phyloP scores from a whole-genome alignment of 2,888 invertebrate species.

The Meiosimyza platycephala region DNA sequence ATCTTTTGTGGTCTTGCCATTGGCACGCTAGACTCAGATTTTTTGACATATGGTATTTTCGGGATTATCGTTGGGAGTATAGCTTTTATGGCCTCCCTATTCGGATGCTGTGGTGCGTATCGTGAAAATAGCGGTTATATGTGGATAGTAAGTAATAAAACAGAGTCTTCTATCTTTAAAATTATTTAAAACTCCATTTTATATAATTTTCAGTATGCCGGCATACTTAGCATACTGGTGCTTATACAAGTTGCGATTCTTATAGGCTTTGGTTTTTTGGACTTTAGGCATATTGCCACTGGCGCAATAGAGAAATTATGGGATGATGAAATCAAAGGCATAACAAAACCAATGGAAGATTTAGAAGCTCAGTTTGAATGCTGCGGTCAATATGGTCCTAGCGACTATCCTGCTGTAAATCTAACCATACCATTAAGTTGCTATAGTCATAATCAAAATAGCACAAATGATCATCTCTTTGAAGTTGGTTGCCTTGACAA shows the following conservation, averaged over 20 bases:
- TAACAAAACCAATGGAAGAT: conserved; percentile 26
- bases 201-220: conserved; percentile 28
- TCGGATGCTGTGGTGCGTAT: conserved; percentile 28
- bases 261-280: background rate
- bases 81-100: conserved; percentile 11
- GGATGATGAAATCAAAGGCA: conserved; percentile 21
- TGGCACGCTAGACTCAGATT: conserved; percentile 11
- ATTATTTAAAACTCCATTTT: background rate
- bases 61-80: conserved; percentile 24
- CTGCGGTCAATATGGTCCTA: conserved; percentile 31
- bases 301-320: conserved; percentile 13
- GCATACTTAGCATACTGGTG: conserved; percentile 16
- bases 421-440: conserved; percentile 32
- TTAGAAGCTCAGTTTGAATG: conserved; percentile 34
- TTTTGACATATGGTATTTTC: conserved; percentile 30
- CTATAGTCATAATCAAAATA: background rate
- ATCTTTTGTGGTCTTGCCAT: conserved; percentile 23
- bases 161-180: background rate
- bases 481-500: background rate
- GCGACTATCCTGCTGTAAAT: conserved; percentile 26
- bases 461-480: background rate
- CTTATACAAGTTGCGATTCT: background rate
- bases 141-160: conserved; percentile 31
- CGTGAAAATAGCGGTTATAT: conserved; percentile 14
- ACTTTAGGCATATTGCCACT: background rate